phyloP scores from a whole-genome alignment of 2,113 vertebrate genomes.

The Heliornis fulica region DNA sequence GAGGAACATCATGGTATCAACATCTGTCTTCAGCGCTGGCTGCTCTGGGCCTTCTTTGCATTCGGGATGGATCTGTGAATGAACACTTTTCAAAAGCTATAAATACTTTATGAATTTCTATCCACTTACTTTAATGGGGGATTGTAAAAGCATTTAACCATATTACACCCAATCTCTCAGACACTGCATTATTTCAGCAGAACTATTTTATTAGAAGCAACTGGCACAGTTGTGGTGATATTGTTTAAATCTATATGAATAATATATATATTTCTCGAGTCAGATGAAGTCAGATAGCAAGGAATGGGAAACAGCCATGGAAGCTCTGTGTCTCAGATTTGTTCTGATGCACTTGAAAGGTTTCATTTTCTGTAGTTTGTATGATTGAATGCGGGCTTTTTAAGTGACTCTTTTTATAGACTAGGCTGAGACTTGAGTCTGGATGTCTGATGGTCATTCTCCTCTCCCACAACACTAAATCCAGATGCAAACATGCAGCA shows the following conservation, averaged over 20 bases:
- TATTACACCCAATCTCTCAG: conserved; percentile 74
- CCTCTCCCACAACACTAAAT: neutral
- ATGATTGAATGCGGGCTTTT: neutral
- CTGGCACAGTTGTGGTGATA: conserved; percentile 11
- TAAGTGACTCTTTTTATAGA: neutral
- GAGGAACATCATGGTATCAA: neutral
- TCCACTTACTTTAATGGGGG: conserved; percentile 79
- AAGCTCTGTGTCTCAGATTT: neutral
- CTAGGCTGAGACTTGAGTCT: neutral
- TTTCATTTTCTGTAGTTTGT: neutral
- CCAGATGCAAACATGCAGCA: neutral
- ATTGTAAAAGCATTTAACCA: conserved; percentile 82
- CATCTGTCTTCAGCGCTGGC: conserved; percentile 23
- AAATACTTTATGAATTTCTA: conserved; percentile 82
- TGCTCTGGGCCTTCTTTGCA: conserved; percentile 22
- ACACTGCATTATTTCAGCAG: conserved; percentile 74
- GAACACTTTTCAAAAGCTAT: conserved; percentile 74
- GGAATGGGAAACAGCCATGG: neutral
- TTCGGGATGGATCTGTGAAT: conserved; percentile 65
- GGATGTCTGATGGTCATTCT: neutral
- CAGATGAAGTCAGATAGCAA: neutral
- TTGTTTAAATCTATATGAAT: conserved; percentile 41
- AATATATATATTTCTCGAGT: neutral
- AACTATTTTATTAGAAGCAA: conserved; percentile 71
- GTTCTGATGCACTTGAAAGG: neutral